phyloP scores from a whole-genome alignment of 2,797 vertebrate genomes.

The Phaenicophaeus curvirostris region DNA sequence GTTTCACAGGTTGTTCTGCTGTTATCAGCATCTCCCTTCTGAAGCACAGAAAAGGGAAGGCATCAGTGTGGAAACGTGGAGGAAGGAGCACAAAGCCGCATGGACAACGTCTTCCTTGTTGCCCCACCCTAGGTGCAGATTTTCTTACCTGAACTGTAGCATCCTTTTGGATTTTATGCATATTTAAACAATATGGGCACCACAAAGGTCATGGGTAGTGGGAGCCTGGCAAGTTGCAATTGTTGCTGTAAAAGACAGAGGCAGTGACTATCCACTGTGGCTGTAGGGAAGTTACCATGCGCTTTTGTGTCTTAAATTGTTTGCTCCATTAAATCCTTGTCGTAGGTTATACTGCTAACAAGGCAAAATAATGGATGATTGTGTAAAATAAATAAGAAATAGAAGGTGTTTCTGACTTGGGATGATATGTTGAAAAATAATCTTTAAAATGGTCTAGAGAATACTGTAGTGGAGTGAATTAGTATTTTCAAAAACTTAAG shows the following conservation, averaged over 20 bases:
- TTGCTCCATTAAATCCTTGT: background rate
- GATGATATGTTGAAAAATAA: background rate
- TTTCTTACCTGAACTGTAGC: background rate
- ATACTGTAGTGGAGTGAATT: slow-evolving; percentile 19
- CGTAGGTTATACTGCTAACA: background rate
- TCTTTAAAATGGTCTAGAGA: background rate
- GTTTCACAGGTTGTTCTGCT: background rate
- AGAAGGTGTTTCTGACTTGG: background rate
- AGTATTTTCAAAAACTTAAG: slow-evolving; percentile 31
- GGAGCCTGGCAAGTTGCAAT: background rate
- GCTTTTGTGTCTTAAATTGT: background rate
- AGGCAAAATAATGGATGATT: background rate
- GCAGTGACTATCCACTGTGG: background rate
- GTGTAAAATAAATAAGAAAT: background rate
- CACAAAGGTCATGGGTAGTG: rapidly evolving
- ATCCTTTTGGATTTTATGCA: background rate
- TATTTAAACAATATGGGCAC: background rate
- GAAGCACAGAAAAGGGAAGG: background rate
- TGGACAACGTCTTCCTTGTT: rapidly evolving
- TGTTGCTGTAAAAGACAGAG: background rate
- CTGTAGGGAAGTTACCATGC: background rate
- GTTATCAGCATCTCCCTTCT: background rate
- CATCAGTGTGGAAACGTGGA: background rate
- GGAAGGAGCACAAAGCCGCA: background rate
- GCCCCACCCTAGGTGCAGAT: background rate